A percentile compares a stretch with the other conserved stretches of the same genome.
phyloP scores from a whole-genome alignment of 2,797 vertebrate species.

The Enteromius mattozi region DNA sequence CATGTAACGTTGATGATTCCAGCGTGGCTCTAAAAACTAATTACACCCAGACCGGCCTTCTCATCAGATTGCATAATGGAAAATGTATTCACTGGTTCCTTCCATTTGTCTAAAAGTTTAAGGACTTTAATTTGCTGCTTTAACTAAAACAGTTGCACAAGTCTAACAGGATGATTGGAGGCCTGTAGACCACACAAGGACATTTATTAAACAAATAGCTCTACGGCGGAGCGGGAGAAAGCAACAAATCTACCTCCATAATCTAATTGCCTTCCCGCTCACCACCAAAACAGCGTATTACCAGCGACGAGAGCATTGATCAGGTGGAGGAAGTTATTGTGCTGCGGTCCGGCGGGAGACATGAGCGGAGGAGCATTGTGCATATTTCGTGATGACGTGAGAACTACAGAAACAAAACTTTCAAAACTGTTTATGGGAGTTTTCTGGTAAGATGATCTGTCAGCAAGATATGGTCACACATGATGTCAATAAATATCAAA shows the following conservation, averaged over 20 bases:
- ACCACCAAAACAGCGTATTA: slow-evolving; percentile 44
- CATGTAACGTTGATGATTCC: background rate
- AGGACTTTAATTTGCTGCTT: slow-evolving; percentile 48
- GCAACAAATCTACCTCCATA: slow-evolving; percentile 49
- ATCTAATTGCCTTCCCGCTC: slow-evolving; percentile 57
- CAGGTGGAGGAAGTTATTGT: slow-evolving; percentile 55
- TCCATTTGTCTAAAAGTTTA: slow-evolving; percentile 35
- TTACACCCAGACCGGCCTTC: slow-evolving; percentile 12
- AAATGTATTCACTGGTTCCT: slow-evolving; percentile 22
- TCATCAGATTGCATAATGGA: slow-evolving; percentile 47
- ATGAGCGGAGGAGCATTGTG: background rate
- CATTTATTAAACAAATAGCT: slow-evolving; percentile 61
- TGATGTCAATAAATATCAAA: background rate
- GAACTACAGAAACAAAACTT: slow-evolving; percentile 7
- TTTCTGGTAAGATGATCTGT: background rate
- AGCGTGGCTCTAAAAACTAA: slow-evolving; percentile 24
- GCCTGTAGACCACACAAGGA: slow-evolving; percentile 41
- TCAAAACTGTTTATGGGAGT: background rate
- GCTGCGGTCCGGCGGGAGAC: slow-evolving; percentile 37
- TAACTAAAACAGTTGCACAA: slow-evolving; percentile 50
- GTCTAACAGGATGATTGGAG: slow-evolving; percentile 32
- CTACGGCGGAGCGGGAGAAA: slow-evolving; percentile 34
- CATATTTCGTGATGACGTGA: slow-evolving; percentile 60
- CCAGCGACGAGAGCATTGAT: slow-evolving; percentile 52
- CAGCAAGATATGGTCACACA: background rate